These are phyloP conservation scores for Pteruthius melanotis DNA, from an alignment of 2,113 vertebrate species.

Conservation along the genomic window DNA sequence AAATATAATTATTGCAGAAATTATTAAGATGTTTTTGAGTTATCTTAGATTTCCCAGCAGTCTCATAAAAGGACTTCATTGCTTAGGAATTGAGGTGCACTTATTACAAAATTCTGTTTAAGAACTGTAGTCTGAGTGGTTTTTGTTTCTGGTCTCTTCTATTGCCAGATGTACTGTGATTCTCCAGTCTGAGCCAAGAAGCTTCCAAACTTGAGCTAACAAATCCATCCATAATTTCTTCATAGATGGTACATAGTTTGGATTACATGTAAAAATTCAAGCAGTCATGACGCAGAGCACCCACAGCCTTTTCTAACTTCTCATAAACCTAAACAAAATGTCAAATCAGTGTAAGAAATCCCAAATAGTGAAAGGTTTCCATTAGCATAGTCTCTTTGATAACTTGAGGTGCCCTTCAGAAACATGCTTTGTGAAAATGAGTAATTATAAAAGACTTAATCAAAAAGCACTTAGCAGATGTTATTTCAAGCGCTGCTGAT, in stretches of 20 bases:
- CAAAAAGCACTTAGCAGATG: constrained; percentile 53
- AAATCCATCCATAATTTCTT: not conserved
- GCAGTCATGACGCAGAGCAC: not conserved
- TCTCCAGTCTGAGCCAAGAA: not conserved
- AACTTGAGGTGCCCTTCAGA: constrained; percentile 37
- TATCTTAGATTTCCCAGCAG: not conserved
- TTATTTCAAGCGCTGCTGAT: constrained; percentile 37
- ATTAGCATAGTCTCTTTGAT: constrained; percentile 1
- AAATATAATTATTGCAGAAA: not conserved
- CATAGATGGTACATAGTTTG: not conserved
- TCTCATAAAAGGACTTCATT: not conserved
- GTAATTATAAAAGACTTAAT: constrained; percentile 55
- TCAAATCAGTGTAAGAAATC: not conserved
- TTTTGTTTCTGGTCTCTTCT: not conserved
- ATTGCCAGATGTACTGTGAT: not conserved
- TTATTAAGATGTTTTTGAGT: not conserved
- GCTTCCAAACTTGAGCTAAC: not conserved
- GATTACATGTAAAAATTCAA: not conserved
- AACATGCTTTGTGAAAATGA: constrained; percentile 27
- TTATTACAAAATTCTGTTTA: not conserved
- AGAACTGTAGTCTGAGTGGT: not conserved
- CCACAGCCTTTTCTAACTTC: not conserved
- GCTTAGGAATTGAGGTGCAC: not conserved
- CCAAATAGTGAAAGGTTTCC: not conserved
- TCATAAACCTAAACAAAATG: not conserved